Evolutionary conservation across 2,797 vertebrate species (phyloP).

Genomic region (Arrhamphus sclerolepis): DNA sequence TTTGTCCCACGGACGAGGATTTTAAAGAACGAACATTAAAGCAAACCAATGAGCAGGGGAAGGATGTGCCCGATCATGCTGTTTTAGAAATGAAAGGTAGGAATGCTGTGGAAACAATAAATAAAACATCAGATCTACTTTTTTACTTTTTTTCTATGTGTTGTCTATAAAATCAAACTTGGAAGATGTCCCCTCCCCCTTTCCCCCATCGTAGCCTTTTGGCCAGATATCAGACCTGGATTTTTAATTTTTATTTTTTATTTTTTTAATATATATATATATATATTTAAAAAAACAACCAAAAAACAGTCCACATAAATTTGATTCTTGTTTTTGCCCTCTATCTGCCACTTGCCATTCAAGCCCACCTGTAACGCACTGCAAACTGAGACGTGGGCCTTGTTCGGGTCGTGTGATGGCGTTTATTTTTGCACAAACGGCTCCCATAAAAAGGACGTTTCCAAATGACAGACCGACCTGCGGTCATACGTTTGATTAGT

Average conservation of each 20-base stretch:
- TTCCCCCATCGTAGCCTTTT: constrained; percentile 63
- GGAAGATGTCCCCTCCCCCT: constrained; percentile 68
- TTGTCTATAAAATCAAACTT: constrained; percentile 79
- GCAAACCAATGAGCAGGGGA: constrained; percentile 94
- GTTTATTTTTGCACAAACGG: no score
- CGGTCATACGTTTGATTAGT: neutral
- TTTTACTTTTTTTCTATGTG: constrained; percentile 75
- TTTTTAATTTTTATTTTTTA: constrained; percentile 23
- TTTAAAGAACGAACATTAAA: constrained; percentile 93
- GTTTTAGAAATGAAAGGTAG: constrained; percentile 99
- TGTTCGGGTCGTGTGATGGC: no score
- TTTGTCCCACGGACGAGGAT: constrained; percentile 95
- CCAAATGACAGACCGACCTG: constrained; percentile 37
- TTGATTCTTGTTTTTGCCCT: constrained; percentile 66
- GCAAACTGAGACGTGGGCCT: constrained; percentile 69
- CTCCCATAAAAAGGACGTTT: constrained; percentile 37
- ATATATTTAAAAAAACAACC: no score
- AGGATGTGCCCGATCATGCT: constrained; percentile 95
- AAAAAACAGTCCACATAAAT: constrained; percentile 61
- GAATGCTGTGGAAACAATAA: constrained; percentile 81
- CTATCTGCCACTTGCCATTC: constrained; percentile 63
- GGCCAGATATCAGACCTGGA: constrained; percentile 74
- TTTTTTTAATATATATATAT: no score
- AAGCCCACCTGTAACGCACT: constrained; percentile 60
- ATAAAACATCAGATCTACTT: constrained; percentile 81